Conservation (phyloP, 1,140 invertebrate genomes). For the Drosophila sp. region DNA sequence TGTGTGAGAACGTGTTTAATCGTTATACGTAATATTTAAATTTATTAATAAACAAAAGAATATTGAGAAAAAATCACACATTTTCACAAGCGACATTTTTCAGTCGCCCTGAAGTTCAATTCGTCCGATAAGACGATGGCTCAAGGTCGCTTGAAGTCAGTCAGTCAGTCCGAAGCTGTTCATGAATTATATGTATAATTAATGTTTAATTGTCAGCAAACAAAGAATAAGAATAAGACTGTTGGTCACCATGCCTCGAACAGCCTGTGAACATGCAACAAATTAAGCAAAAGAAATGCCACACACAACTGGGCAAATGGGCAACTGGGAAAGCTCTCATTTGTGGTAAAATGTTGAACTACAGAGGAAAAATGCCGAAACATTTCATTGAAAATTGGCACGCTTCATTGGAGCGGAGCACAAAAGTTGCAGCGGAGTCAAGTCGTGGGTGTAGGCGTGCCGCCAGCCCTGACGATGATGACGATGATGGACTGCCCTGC, state of each 20-base stretch:
- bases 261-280: conserved; percentile 38
- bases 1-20: conserved; percentile 37
- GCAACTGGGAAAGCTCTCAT: neutral
- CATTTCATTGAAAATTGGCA: conserved; percentile 78
- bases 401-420: conserved; percentile 71
- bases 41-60: conserved; percentile 12
- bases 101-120: conserved; percentile 32
- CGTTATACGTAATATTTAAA: conserved; percentile 4
- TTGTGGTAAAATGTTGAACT: conserved; percentile 6
- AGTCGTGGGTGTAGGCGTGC: conserved; percentile 43
- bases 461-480: conserved; percentile 13
- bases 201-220: conserved; percentile 19
- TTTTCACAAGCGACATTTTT: conserved; percentile 36
- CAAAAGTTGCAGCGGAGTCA: conserved; percentile 21
- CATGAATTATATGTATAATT: conserved; percentile 30
- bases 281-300: conserved; percentile 42
- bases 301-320: conserved; percentile 1
- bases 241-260: conserved; percentile 27
- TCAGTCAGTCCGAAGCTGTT: neutral
- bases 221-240: conserved; percentile 6
- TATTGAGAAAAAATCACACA: conserved; percentile 26
- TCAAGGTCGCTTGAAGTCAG: conserved; percentile 4
- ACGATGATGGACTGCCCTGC: conserved; percentile 70
- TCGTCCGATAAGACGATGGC: conserved; percentile 17
- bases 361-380: conserved; percentile 63